Evolutionary conservation across 1,140 invertebrate genomes (phyloP), one percentile per base, ranked within the genome.

Genomic region (Drosophila littoralis): DNA sequence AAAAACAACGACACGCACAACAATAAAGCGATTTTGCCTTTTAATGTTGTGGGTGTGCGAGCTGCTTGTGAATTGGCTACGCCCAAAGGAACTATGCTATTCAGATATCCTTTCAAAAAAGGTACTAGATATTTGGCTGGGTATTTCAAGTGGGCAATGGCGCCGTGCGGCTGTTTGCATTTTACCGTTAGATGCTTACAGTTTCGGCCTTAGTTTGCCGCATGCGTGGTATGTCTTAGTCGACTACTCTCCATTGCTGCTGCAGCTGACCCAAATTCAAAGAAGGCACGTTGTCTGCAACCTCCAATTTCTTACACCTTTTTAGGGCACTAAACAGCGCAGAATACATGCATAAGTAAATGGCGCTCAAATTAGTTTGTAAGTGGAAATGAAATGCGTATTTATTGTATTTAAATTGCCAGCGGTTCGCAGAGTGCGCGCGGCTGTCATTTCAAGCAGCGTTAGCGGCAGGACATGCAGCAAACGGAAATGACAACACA

Each of bases 381-480:
- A 88, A 86, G 84, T 86, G 83, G 76, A 83, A 88, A 86, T 79
- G 79, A 86, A 86, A 86, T 86, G 83, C 83, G 86, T 88, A 86
- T 86, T 86, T 86, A 86, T 86, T 88, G 84, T 88, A 86, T 86
- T 86, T 88, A 88, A 86, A 86, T 86, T 82, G 76, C 79, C 71
- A 70, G 52, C 72, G 61, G 45, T 70, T 75, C 67, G 28, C 57
- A 17, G 35, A 48, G 38, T 52, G 80, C 35, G 22, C 55, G 8
- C 61, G 68, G 68, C 64, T 73, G 74, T 77, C 73, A 63, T 77
- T 70, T 67, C 68, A 64, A 64, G 32, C 33, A 22, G 10, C 54
- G 22, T 28, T 28, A 61, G 42, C 13, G 33, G 46, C 69, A 82
- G 79, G 75, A 79, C 76, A 72, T 80, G 76, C 77, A 75, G 81